Percentiles rank a stretch among this genome's conserved stretches.
Conservation (phyloP, 2,113 vertebrate species). For the Otolemur garnettii region DNA sequence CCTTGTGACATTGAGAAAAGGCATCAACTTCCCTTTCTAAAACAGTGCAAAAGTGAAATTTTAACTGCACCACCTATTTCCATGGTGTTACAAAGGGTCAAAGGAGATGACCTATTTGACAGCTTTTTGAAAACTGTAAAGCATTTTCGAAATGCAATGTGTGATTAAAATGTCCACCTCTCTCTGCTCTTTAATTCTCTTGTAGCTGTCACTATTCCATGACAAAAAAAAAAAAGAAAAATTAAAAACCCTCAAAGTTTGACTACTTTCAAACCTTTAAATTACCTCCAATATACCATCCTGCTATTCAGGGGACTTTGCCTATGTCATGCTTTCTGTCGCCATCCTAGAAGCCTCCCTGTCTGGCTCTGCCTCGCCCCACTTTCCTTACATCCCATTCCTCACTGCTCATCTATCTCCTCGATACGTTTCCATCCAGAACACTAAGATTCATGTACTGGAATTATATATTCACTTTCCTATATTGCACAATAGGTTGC, state of each 20-base stretch:
- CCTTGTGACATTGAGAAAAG: background rate
- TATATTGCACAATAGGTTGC: background rate
- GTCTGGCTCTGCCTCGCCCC: background rate
- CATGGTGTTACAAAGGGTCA: background rate
- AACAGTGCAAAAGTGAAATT: background rate
- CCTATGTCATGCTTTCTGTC: background rate
- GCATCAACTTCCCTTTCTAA: background rate
- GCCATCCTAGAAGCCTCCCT: background rate
- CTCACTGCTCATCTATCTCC: background rate
- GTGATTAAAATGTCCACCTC: background rate
- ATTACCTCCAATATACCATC: background rate
- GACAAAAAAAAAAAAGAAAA: background rate
- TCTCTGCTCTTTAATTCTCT: background rate
- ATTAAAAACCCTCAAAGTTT: background rate
- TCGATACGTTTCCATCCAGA: background rate
- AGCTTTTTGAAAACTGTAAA: background rate
- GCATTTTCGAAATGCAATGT: background rate
- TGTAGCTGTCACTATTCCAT: background rate
- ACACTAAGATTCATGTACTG: background rate
- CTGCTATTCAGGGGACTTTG: background rate
- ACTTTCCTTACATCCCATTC: background rate
- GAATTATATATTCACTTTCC: background rate
- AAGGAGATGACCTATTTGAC: background rate
- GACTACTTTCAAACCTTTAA: background rate
- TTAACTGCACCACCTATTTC: background rate